Conservation (phyloP, 2,113 vertebrate genomes). For the Glaucidium brasilianum region DNA sequence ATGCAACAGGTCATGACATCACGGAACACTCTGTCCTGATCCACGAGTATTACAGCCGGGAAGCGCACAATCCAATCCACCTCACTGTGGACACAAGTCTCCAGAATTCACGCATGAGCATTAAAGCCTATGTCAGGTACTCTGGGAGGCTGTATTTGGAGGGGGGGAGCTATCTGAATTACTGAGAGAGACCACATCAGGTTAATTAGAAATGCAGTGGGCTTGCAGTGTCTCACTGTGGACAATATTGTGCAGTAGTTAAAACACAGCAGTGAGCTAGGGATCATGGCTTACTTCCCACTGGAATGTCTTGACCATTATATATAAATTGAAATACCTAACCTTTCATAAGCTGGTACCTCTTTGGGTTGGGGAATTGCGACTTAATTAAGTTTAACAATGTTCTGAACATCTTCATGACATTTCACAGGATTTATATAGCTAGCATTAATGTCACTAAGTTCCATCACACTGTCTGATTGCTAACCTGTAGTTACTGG, state of each 20-base stretch:
- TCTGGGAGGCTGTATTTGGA: not conserved
- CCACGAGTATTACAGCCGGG: conserved; percentile 97
- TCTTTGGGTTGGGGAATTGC: not conserved
- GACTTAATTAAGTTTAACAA: not conserved
- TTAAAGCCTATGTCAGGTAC: conserved; percentile 96
- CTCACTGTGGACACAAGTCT: conserved; percentile 92
- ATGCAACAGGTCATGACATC: conserved; percentile 96
- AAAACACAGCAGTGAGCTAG: not conserved
- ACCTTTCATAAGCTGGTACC: not conserved
- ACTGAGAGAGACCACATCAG: not conserved
- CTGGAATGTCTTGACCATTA: not conserved
- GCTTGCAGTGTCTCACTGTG: not conserved
- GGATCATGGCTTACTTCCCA: not conserved
- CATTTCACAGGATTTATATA: not conserved
- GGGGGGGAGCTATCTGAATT: not conserved
- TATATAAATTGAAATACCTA: not conserved
- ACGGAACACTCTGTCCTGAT: conserved; percentile 97
- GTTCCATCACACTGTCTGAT: not conserved
- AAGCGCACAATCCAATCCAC: conserved; percentile 94
- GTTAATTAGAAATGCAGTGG: not conserved
- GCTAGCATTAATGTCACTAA: not conserved
- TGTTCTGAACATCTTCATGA: not conserved
- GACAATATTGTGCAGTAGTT: not conserved
- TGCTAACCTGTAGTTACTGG: not conserved
- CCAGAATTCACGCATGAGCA: conserved; percentile 95